These are phyloP conservation scores for Ammodytes marinus DNA, from an alignment of 2,113 vertebrate species.

Conservation along the genomic window DNA sequence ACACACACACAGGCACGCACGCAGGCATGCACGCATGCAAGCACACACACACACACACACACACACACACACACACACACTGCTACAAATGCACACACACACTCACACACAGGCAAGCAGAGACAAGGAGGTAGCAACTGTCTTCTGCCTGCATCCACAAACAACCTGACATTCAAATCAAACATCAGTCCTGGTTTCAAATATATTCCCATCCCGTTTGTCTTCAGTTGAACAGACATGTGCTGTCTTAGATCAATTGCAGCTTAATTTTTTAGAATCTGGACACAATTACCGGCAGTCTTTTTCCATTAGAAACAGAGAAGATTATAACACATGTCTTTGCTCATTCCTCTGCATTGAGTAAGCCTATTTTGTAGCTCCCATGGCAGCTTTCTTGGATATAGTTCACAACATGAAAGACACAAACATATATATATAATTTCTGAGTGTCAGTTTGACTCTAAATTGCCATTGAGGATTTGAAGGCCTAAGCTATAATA, in stretches of 20 bases:
- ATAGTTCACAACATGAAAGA: background rate
- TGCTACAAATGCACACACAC: background rate
- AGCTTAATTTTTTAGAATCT: constrained; percentile 7
- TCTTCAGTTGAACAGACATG: constrained; percentile 28
- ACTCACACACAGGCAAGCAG: background rate
- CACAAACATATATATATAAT: background rate
- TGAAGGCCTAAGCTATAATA: background rate
- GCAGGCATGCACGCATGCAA: background rate
- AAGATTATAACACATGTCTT: background rate
- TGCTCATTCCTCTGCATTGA: constrained; percentile 1
- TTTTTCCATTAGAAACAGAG: constrained; percentile 12
- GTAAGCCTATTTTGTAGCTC: background rate
- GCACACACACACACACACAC: background rate
- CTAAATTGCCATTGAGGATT: constrained; percentile 8
- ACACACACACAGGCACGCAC: background rate
- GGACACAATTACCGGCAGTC: background rate
- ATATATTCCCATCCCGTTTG: background rate
- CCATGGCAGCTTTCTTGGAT: background rate
- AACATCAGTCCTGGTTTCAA: constrained; percentile 4
- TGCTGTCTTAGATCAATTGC: constrained; percentile 11
- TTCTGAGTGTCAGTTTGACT: constrained; percentile 13
- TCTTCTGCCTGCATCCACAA: constrained; percentile 42
- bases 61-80: background rate
- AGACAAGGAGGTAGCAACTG: constrained; percentile 16
- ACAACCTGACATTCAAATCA: constrained; percentile 46